phyloP scores from a whole-genome alignment of 2,113 vertebrate species.

The Cyphomyrus plagiostoma region DNA sequence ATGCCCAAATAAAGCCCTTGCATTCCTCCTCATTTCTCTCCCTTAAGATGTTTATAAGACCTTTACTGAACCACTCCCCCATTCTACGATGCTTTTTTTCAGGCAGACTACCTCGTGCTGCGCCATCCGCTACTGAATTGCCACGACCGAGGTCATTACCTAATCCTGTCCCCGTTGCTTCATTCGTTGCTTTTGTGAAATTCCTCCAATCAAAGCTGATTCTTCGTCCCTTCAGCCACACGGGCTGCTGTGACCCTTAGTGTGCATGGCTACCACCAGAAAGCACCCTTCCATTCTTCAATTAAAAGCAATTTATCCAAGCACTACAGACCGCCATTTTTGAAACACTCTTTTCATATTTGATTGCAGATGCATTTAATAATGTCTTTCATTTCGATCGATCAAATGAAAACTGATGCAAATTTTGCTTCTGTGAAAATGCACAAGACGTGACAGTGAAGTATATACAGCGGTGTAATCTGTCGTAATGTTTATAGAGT shows the following conservation, averaged over 20 bases:
- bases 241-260: background rate
- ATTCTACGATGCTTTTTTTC: background rate
- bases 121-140: background rate
- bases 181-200: background rate
- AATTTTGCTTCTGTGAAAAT: background rate
- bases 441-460: background rate
- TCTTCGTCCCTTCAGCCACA: background rate
- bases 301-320: background rate
- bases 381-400: background rate
- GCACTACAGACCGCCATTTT: background rate
- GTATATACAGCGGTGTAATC: background rate
- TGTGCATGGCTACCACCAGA: background rate
- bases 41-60: conserved; percentile 29
- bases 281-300: background rate
- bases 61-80: conserved; percentile 8
- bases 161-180: background rate
- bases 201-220: background rate
- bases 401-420: background rate
- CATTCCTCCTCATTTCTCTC: conserved; percentile 57
- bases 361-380: background rate
- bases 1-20: conserved; percentile 76
- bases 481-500: background rate
- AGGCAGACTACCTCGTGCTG: background rate
- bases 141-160: background rate
- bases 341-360: background rate